A percentile compares a stretch with the other conserved stretches of the same genome.
Evolutionary conservation across 2,888 invertebrate genomes (phyloP).

Genomic region (Caenorhabditis panamensis): DNA sequence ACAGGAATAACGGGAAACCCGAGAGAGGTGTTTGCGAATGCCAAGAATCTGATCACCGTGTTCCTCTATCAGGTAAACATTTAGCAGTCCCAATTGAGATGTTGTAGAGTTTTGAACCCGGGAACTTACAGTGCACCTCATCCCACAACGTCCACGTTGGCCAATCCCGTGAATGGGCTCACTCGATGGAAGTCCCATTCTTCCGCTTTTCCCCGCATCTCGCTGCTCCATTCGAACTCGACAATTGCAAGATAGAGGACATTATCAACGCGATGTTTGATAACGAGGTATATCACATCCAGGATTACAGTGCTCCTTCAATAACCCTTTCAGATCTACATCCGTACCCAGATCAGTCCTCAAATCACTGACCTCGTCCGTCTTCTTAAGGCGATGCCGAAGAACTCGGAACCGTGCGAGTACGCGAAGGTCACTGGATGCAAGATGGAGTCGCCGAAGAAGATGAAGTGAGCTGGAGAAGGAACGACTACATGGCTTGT

Average conservation of each 20-base stretch:
- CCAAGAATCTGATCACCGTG: slow-evolving; percentile 89
- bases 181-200: slow-evolving; percentile 90
- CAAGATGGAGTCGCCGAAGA: no score
- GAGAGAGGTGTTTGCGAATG: slow-evolving; percentile 89
- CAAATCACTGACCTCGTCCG: slow-evolving; percentile 58
- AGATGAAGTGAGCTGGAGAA: no score
- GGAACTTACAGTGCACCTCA: slow-evolving; percentile 62
- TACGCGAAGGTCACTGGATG: slow-evolving; percentile 39
- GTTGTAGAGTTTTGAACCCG: no score
- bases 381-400: slow-evolving; percentile 66
- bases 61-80: slow-evolving; percentile 88
- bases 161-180: slow-evolving; percentile 93
- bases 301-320: no score
- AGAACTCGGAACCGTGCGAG: slow-evolving; percentile 36
- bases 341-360: slow-evolving; percentile 50
- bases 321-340: slow-evolving; percentile 50
- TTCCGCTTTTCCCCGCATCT: slow-evolving; percentile 89
- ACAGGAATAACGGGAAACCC: slow-evolving; percentile 84
- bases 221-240: slow-evolving; percentile 90
- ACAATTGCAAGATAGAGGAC: slow-evolving; percentile 86
- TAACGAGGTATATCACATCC: no score
- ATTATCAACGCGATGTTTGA: slow-evolving; percentile 63
- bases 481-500: no score
- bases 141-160: slow-evolving; percentile 85
- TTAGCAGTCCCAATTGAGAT: no score